Evolutionary conservation across 2,797 vertebrate species (phyloP), one percentile per base, ranked within the genome.

Genomic region (Gila robusta): DNA sequence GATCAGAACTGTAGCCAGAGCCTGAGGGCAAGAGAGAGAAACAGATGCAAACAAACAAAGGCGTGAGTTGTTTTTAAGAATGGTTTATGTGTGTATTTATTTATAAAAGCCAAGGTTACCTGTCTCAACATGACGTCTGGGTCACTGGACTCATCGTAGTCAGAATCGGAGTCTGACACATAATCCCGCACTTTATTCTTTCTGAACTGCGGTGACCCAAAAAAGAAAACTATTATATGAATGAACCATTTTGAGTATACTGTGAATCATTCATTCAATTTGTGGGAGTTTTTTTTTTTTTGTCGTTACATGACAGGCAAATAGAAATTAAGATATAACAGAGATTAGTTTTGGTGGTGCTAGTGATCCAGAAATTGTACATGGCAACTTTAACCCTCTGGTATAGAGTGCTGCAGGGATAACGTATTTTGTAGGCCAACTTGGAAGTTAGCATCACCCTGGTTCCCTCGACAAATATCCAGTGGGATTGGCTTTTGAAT

Each of bases 171-270:
- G 37, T 94, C 93, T 17, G 89, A 89, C 7, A 71, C 21, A 62
- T 76, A 86, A 1, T 95, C 91, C 54, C 92, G 93, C 85, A 95
- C 92, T 94, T 96, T 95, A 88, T 93, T 94, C 81, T 92, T 92
- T 91, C 86, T 94, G 90, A 96, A 95, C 95, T 95, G 88, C 2
- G 26, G 41, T 10, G 44, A 21, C 14, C 17, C 11, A 0, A 62
- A 39, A 37, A 62, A 17, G 28, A 10, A 56, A 80, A 47, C 6
- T 8, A 49, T 80, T 28, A 49, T 35, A 16, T 26, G 3, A 35
- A 49, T 19, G 23, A 49, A 67, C 2, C 8, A 23, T 44, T 17
- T 4, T 76, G 16, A 32, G 1, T 11, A n/a, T 52, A 5, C 17
- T 54, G 17, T 16, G 41, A 26, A 44, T 72, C 21, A 72, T 72